A percentile compares a stretch with the other conserved stretches of the same genome.
phyloP scores from a whole-genome alignment of 2,888 invertebrate genomes.

The Parnassius mnemosyne region DNA sequence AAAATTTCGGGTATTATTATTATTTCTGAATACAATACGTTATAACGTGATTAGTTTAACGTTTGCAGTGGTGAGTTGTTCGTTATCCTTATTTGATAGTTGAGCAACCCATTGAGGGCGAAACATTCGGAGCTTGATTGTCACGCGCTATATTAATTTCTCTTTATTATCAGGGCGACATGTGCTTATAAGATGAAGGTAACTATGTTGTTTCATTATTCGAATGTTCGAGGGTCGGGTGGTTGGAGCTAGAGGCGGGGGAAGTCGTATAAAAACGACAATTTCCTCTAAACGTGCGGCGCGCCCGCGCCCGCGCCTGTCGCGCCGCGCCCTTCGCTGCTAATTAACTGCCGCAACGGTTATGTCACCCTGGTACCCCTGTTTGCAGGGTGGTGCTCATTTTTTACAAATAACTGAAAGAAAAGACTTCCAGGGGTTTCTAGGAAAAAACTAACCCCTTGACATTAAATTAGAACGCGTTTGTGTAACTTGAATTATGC shows the following conservation, averaged over 20 bases:
- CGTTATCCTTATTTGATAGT: background rate
- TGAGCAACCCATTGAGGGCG: background rate
- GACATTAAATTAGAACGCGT: too few species aligned
- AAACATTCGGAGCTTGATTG: slow-evolving; percentile 30
- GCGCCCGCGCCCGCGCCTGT: slow-evolving; percentile 76
- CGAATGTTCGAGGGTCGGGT: slow-evolving; percentile 55
- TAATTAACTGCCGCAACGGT: slow-evolving; percentile 78
- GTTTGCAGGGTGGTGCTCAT: slow-evolving; percentile 58
- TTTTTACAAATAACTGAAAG: slow-evolving; percentile 37
- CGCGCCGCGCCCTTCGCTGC: slow-evolving; percentile 71
- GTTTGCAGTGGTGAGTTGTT: background rate
- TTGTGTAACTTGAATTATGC: too few species aligned
- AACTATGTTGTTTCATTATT: slow-evolving; percentile 75
- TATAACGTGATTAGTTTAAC: too few species aligned
- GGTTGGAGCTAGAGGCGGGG: slow-evolving; percentile 47
- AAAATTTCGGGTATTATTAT: too few species aligned
- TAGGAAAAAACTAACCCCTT: background rate
- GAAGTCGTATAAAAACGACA: slow-evolving; percentile 80
- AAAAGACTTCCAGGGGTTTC: slow-evolving; percentile 18
- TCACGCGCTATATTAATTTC: slow-evolving; percentile 66
- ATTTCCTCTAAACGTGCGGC: slow-evolving; percentile 75
- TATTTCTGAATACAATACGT: too few species aligned
- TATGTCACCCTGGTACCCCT: slow-evolving; percentile 78
- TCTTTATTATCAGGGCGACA: slow-evolving; percentile 68
- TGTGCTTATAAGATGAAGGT: slow-evolving; percentile 72